Evolutionary conservation across 1,140 invertebrate species (phyloP).

Genomic region (Hylaeus anthracinus): DNA sequence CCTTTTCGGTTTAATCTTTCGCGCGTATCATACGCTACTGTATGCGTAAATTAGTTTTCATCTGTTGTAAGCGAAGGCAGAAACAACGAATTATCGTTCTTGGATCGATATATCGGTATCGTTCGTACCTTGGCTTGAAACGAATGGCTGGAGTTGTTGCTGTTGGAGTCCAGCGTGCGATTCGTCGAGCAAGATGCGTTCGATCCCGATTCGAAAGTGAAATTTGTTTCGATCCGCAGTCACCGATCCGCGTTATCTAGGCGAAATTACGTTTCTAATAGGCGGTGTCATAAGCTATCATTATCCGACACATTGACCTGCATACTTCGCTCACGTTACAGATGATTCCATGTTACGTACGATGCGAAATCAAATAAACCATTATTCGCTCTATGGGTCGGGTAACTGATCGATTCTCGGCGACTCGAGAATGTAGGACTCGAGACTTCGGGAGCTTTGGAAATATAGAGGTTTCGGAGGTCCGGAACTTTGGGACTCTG

Average conservation of each 20-base stretch:
- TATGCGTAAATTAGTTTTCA: no score
- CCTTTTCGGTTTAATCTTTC: no score
- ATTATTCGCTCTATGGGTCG: background rate
- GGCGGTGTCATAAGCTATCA: slow-evolving; percentile 17
- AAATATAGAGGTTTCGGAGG: background rate
- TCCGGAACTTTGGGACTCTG: background rate
- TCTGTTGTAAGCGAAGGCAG: no score
- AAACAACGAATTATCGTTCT: no score
- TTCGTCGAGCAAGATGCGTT: background rate
- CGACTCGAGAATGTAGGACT: background rate
- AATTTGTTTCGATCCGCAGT: slow-evolving; percentile 26
- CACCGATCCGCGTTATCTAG: slow-evolving; percentile 46
- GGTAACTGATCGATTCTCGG: slow-evolving; percentile 16
- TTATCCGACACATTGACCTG: slow-evolving; percentile 43
- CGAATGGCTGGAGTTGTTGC: background rate
- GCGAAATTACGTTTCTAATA: slow-evolving; percentile 56
- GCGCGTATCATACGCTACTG: no score
- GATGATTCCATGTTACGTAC: slow-evolving; percentile 41
- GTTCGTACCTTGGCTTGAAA: background rate
- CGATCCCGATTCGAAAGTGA: slow-evolving; percentile 45
- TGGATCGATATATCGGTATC: no score
- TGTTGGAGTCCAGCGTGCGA: background rate
- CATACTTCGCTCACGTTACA: slow-evolving; percentile 30
- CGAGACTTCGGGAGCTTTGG: background rate
- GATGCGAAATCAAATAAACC: slow-evolving; percentile 23